phyloP scores from a whole-genome alignment of 1,140 invertebrate species.

The Drosophila ananassae region DNA sequence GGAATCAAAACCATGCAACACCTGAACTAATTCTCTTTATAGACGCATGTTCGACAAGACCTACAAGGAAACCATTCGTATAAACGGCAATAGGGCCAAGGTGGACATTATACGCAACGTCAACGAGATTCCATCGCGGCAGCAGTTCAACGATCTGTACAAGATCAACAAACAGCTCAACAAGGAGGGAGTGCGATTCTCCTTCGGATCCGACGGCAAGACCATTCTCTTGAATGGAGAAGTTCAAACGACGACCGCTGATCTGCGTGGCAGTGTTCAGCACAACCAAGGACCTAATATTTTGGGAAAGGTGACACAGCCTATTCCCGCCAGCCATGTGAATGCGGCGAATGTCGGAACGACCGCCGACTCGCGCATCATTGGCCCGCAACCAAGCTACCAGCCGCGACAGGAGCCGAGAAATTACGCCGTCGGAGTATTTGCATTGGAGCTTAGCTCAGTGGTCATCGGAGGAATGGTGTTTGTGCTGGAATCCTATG shows the following conservation, averaged over 20 bases:
- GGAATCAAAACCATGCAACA: not conserved
- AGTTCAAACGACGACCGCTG: conserved; percentile 39
- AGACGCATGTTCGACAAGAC: conserved; percentile 70
- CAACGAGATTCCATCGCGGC: conserved; percentile 70
- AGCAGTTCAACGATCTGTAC: conserved; percentile 75
- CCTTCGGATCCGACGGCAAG: conserved; percentile 46
- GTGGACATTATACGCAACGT: conserved; percentile 71
- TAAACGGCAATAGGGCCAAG: conserved; percentile 53
- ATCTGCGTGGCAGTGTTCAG: conserved; percentile 64
- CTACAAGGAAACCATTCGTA: conserved; percentile 65
- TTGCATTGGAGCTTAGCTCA: conserved; percentile 25
- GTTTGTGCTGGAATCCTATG: conserved; percentile 32
- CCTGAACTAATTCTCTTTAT: not conserved
- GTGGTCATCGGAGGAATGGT: conserved; percentile 26
- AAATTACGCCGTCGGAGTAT: conserved; percentile 38
- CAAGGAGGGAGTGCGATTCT: conserved; percentile 41
- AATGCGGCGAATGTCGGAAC: not conserved
- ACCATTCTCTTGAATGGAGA: conserved; percentile 62
- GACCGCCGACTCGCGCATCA: conserved; percentile 9
- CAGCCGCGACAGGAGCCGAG: conserved; percentile 11
- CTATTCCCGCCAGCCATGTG: conserved; percentile 34
- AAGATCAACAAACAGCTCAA: conserved; percentile 75
- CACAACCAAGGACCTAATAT: conserved; percentile 63
- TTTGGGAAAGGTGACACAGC: conserved; percentile 36
- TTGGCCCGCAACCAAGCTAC: conserved; percentile 2